A percentile compares a stretch with the other conserved stretches of the same genome.
Conservation (phyloP, 92 coral and sea anemone species). For the Hydrozoanthus gracilis region DNA sequence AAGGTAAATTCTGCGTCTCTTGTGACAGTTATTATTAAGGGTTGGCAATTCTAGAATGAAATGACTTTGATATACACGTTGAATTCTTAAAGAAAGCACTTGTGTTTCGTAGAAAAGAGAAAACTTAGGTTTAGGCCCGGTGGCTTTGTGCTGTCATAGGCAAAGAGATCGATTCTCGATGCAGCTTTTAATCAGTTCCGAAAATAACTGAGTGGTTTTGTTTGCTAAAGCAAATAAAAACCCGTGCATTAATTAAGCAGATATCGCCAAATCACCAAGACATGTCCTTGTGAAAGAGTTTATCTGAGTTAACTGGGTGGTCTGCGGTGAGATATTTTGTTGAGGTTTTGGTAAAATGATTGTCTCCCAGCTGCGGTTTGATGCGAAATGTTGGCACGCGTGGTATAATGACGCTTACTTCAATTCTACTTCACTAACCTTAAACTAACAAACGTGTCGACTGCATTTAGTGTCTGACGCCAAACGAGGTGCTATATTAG, state of each 20-base stretch:
- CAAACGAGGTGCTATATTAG: background rate
- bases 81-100: background rate
- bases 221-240: slow-evolving; percentile 25
- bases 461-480: background rate
- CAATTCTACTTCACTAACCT: background rate
- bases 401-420: background rate
- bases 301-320: slow-evolving; percentile 28
- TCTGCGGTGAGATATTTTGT: background rate
- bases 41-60: background rate
- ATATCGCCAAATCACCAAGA: background rate
- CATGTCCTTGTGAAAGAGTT: background rate
- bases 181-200: too few species aligned
- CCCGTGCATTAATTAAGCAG: background rate
- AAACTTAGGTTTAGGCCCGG: too few species aligned
- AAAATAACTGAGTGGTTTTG: background rate
- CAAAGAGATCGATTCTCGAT: too few species aligned
- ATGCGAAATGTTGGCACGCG: background rate
- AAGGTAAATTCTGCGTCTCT: background rate
- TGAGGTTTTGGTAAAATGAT: background rate
- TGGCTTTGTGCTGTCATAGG: too few species aligned
- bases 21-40: background rate
- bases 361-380: slow-evolving; percentile 25
- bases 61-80: background rate
- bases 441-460: background rate
- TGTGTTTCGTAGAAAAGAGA: background rate